Evolutionary conservation across 2,113 vertebrate species (phyloP).

Genomic region (Microcebus tavaratra): DNA sequence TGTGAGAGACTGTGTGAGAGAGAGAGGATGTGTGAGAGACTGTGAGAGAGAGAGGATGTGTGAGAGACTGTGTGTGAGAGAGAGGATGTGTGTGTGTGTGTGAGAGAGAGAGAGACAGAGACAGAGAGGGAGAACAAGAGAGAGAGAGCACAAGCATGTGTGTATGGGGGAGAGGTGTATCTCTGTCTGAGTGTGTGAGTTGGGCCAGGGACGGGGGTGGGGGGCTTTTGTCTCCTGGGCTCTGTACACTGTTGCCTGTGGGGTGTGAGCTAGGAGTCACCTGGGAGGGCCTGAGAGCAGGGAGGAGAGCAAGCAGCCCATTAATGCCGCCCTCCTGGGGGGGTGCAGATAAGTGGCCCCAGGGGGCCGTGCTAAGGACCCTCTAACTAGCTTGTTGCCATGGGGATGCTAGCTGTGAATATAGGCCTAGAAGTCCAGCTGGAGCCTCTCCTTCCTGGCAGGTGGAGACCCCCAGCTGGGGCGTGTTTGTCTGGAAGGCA

Average conservation of each 20-base stretch:
- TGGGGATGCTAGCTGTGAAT: slow-evolving; percentile 66
- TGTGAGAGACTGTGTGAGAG: too few relatives aligned
- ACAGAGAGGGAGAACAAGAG: neutral
- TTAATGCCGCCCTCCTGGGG: slow-evolving; percentile 47
- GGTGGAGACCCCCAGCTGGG: slow-evolving; percentile 47
- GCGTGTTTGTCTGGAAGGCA: slow-evolving; percentile 2
- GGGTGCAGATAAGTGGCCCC: slow-evolving; percentile 68
- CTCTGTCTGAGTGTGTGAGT: neutral
- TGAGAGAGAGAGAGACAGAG: too few relatives aligned
- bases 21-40: too few relatives aligned
- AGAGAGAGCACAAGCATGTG: neutral
- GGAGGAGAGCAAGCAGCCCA: slow-evolving; percentile 9
- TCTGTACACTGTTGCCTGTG: neutral
- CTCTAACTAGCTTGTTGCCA: slow-evolving; percentile 78
- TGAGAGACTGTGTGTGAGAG: neutral
- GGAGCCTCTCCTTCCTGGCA: slow-evolving; percentile 42
- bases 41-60: too few relatives aligned
- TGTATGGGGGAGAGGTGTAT: too few relatives aligned
- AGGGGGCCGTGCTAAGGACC: slow-evolving; percentile 59
- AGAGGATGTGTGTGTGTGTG: too few relatives aligned
- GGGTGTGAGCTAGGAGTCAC: neutral
- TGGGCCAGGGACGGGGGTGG: neutral
- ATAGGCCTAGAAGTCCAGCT: slow-evolving; percentile 47
- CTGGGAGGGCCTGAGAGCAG: neutral
- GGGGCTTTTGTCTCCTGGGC: slow-evolving; percentile 45